Evolutionary conservation across 2,888 invertebrate species (phyloP), one percentile per base, ranked within the genome.

Genomic region (Xylota sylvarum): DNA sequence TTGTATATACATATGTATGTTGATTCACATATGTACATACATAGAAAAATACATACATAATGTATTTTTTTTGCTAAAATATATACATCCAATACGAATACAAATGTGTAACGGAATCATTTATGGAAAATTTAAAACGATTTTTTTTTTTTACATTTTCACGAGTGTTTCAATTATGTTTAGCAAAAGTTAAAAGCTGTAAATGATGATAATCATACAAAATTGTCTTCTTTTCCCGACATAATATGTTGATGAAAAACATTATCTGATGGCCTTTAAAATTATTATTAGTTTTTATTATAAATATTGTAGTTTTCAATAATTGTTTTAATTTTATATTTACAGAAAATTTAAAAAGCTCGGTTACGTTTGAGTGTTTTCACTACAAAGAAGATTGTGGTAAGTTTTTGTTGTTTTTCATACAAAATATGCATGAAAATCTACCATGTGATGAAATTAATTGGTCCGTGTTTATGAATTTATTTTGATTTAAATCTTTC

Each of bases 391-490:
- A 9, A 17, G 12, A 9, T 60, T 12, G 43, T 23, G 12, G 40
- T 32, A 56, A 10, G 50, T 50, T 50, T 30, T 12, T 55, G n/a
- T 55, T 52, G 4, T 52, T 52, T 27, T n/a, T n/a, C n/a, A n/a
- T 23, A 23, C 23, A 23, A 23, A 1, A 23, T 23, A 23, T 23
- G 23, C 3, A 23, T 23, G 23, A n/a, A n/a, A n/a, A n/a, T n/a
- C n/a, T n/a, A n/a, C n/a, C n/a, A n/a, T 9, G 17, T 88, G 88
- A 88, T 88, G 88, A 88, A 23, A 88, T 82, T 89, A 89, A 89
- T 90, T 90, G 90, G 90, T 90, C 90, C 90, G 90, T 90, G 90
- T 90, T 90, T 89, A 90, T 90, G 90, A 90, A 88, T 88, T 90
- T 89, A 83, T 88, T 74, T 90, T 89, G 90, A 90, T 90, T 89